phyloP scores from a whole-genome alignment of 2,797 vertebrate genomes.

The Enteromius afrohamiltoni region DNA sequence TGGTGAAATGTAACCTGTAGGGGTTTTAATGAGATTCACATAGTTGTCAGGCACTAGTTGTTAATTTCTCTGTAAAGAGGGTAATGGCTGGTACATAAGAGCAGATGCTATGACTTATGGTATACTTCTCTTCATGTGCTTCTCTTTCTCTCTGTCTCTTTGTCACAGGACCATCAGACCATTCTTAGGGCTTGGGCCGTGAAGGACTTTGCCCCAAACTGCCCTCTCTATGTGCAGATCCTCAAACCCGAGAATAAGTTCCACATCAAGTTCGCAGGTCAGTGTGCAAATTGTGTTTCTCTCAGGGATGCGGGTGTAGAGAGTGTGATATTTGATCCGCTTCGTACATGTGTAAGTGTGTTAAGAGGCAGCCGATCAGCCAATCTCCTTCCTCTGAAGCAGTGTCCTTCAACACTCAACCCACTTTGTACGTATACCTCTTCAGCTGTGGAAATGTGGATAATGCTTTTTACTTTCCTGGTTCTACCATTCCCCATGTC shows the following conservation, averaged over 20 bases:
- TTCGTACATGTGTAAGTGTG: neutral
- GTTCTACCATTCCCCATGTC: neutral
- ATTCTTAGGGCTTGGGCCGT: conserved; percentile 86
- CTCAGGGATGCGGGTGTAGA: conserved; percentile 10
- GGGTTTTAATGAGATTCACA: conserved; percentile 1
- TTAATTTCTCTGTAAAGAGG: conserved; percentile 20
- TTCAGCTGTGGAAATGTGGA: neutral
- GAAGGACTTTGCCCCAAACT: conserved; percentile 87
- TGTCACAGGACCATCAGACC: conserved; percentile 83
- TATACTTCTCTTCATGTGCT: neutral
- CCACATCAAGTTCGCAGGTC: conserved; percentile 88
- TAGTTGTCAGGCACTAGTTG: conserved; percentile 26
- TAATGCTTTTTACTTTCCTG: neutral
- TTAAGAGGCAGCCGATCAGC: neutral
- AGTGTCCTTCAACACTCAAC: neutral
- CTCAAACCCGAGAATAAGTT: conserved; percentile 88
- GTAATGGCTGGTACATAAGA: conserved; percentile 14
- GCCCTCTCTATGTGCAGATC: conserved; percentile 85
- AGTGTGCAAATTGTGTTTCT: conserved; percentile 38
- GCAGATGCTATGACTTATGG: conserved; percentile 1
- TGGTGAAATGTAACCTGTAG: neutral
- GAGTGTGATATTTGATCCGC: conserved; percentile 1
- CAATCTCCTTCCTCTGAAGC: neutral
- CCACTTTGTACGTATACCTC: conserved; percentile 6
- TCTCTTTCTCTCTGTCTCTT: conserved; percentile 7